phyloP scores from a whole-genome alignment of 2,113 vertebrate genomes.

The Diadophis punctatus region DNA sequence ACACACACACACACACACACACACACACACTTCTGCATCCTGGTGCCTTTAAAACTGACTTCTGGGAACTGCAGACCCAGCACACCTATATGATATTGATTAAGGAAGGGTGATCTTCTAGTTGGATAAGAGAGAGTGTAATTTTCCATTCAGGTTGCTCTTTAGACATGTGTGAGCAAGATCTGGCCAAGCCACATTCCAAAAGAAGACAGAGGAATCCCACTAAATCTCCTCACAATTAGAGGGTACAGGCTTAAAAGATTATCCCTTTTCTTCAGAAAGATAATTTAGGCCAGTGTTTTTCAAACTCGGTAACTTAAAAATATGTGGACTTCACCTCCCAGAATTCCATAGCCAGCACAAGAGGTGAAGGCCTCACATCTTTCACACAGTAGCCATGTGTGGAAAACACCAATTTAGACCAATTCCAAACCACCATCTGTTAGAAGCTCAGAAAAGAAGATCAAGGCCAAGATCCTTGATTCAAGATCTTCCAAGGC shows the following conservation, averaged over 20 bases:
- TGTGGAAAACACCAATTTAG: background rate
- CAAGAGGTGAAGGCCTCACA: background rate
- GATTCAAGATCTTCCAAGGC: background rate
- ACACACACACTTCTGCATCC: background rate
- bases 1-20: background rate
- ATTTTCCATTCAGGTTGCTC: background rate
- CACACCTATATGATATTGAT: background rate
- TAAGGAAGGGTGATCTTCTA: background rate
- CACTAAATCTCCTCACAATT: background rate
- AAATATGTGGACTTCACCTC: background rate
- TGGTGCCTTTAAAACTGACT: background rate
- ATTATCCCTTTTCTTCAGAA: background rate
- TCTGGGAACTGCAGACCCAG: background rate
- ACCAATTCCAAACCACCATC: background rate
- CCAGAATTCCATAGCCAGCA: background rate
- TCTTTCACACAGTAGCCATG: background rate
- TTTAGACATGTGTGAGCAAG: background rate
- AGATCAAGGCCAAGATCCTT: background rate
- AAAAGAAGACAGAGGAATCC: background rate
- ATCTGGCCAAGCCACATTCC: background rate
- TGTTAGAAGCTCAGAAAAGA: background rate
- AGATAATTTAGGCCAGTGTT: background rate
- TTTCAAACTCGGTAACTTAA: background rate
- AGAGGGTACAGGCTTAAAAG: background rate
- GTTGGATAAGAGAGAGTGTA: background rate